These are phyloP conservation scores for Rhabdophis nuchalis DNA, from an alignment of 2,797 vertebrate species.

Conservation along the genomic window DNA sequence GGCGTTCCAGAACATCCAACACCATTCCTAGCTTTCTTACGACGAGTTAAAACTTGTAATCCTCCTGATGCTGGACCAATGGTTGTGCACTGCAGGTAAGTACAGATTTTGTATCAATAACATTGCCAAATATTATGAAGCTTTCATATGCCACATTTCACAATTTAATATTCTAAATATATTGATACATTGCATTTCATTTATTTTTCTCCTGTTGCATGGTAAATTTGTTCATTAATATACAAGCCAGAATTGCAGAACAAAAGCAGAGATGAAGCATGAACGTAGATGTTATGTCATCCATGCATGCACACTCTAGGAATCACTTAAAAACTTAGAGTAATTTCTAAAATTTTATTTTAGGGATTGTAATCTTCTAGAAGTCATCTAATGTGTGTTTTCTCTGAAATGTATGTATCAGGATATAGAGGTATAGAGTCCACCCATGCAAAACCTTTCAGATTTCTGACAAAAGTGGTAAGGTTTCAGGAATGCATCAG, in stretches of 20 bases:
- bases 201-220: not conserved
- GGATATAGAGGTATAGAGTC: not conserved
- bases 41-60: conserved; percentile 96
- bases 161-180: not conserved
- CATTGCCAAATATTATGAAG: not conserved
- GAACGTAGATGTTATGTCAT: not conserved
- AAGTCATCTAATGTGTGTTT: not conserved
- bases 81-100: conserved; percentile 98
- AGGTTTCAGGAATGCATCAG: not conserved
- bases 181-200: not conserved
- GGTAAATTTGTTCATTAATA: not conserved
- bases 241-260: not conserved
- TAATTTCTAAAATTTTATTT: not conserved
- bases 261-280: not conserved
- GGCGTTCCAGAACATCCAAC: conserved; percentile 97
- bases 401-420: not conserved
- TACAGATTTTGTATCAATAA: not conserved
- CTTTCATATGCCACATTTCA: not conserved
- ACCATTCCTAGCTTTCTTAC: conserved; percentile 92
- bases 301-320: not conserved
- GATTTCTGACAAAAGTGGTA: not conserved
- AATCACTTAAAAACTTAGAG: not conserved
- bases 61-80: conserved; percentile 96
- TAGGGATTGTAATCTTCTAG: not conserved
- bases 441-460: not conserved